Evolutionary conservation across 2,113 vertebrate genomes (phyloP), one percentile per base, ranked within the genome.

Genomic region (Condylura cristata): DNA sequence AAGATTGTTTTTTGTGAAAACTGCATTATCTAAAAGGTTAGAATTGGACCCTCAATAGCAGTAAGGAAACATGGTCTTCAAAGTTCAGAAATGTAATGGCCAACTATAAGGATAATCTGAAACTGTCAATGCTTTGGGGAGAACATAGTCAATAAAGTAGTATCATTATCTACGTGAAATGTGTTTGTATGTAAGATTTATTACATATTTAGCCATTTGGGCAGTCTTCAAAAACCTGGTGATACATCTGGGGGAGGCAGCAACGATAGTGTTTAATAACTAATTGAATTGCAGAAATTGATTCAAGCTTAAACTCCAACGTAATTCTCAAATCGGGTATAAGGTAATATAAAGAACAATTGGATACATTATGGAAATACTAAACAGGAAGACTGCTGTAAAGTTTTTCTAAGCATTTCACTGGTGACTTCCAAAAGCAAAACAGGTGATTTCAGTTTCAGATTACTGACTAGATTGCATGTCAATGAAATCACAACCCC

Each of bases 401-500:
- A 68, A 3, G 17, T 34, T 37, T 16, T 65, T 8, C 12, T 41
- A 72, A 85, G 34, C 22, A 56, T 84, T 63, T 88, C 56, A 78
- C 30, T 71, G 6, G 20, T 56, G 0, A 14, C n/a, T 89, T 74
- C n/a, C 74, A n/a, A 86, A 90, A 20, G 2, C 22, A 17, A 18
- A 80, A 75, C 32, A 20, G 34, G 13, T 91, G 16, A 75, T 87
- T 94, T 91, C 34, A 94, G 78, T 87, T 94, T 91, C 34, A 94
- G 78, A 51, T 80, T 58, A 80, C 0, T 80, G 8, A 83, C 24
- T 9, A 56, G 30, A 26, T 86, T 84, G 85, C 2, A 71, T 60
- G 32, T 51, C 34, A 60, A 13, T 80, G 66, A 80, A 92, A 66
- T 1, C 2, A 39, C 3, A 95, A 44, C 32, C 28, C 0, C 26